Conservation (phyloP, 2,797 vertebrate species). For the Amphiprion clarkii region DNA sequence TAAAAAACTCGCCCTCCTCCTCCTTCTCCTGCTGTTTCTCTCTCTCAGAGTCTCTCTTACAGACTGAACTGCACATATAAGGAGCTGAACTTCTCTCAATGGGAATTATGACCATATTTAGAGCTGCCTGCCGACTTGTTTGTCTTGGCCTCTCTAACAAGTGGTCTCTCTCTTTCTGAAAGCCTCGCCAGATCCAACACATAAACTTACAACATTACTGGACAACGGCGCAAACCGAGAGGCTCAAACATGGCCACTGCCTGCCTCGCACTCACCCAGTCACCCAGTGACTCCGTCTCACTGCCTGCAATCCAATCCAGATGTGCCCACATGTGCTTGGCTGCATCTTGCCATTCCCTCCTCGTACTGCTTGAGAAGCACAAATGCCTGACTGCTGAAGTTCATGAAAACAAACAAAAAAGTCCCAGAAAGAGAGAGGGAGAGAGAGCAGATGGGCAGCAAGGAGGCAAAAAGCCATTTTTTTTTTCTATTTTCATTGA, state of each 20-base stretch:
- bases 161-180: constrained; percentile 58
- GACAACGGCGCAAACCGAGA: constrained; percentile 57
- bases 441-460: constrained; percentile 45
- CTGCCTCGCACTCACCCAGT: constrained; percentile 49
- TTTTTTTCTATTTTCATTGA: constrained; percentile 67
- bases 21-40: constrained; percentile 36
- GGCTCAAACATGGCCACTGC: constrained; percentile 66
- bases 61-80: constrained; percentile 86
- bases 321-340: constrained; percentile 76
- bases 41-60: constrained; percentile 28
- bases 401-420: constrained; percentile 16
- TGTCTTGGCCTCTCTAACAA: constrained; percentile 77
- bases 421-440: constrained; percentile 5
- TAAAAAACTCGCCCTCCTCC: constrained; percentile 17
- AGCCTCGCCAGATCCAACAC: constrained; percentile 54
- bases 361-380: constrained; percentile 48
- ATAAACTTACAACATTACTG: constrained; percentile 59
- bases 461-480: constrained; percentile 35
- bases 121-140: constrained; percentile 79
- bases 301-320: constrained; percentile 75
- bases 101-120: constrained; percentile 90
- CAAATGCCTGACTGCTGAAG: constrained; percentile 32
- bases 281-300: constrained; percentile 49
- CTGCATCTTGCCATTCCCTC: constrained; percentile 49
- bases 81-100: constrained; percentile 84